Evolutionary conservation across 2,797 vertebrate genomes (phyloP), one percentile per base, ranked within the genome.

Genomic region (Erethizon dorsatum): DNA sequence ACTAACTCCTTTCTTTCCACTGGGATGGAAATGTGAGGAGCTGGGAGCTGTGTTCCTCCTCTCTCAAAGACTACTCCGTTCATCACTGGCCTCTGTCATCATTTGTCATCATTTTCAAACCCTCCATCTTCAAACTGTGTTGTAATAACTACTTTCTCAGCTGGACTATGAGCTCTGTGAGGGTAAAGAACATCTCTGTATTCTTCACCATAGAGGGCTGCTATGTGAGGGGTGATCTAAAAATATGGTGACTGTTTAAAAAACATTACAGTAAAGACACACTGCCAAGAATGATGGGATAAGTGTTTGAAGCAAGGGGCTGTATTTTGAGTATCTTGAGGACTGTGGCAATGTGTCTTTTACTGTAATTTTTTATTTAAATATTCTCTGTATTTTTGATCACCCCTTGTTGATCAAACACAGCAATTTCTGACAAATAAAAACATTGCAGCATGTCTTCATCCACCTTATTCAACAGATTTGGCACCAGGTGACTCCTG

Each of bases 51-150:
- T 6, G 20, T 10, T 80, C 11, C 73, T 7, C 18, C 0, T 5
- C 41, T 47, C 71, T 11, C 71, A 17, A 87, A 92, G 71, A 37
- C 69, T 18, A 26, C 22, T 80, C 50, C 88, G 57, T 37, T 67
- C 10, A 47, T 79, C 18, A 33, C 47, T 89, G n/a, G 13, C 47
- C 56, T 85, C 37, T 85, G 69, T 2, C 52, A n/a, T 0, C 3
- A 17, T 77, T 56, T 65, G 57, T 65, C 45, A 61, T 15, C 17
- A 59, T 78, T 84, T 96, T 80, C 31, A 95, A 95, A 45, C 84
- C 26, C 13, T 67, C 20, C 4, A 67, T 82, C 52, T 93, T 83
- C 37, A 80, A 47, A 37, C 28, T 24, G 26, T 37, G 61, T 59
- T 54, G 2, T 87, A 78, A 57, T 88, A 65, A 28, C 73, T 57